Percentiles rank a stretch among this genome's conserved stretches.
These are phyloP conservation scores for Platalea minor DNA, from an alignment of 2,797 vertebrate species.

Conservation along the genomic window DNA sequence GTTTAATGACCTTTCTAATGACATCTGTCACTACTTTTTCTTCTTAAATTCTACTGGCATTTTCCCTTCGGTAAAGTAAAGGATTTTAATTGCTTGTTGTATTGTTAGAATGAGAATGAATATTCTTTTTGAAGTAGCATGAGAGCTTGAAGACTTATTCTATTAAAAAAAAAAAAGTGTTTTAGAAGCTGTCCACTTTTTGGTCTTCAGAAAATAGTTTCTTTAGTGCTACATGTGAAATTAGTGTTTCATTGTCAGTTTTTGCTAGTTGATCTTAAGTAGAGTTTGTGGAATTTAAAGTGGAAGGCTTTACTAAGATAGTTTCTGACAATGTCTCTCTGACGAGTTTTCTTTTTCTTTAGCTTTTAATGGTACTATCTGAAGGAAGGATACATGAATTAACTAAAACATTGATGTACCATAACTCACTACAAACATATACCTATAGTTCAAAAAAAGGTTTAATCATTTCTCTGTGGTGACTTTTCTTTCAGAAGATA, in stretches of 20 bases:
- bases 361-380: neutral
- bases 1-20: constrained; percentile 41
- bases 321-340: neutral
- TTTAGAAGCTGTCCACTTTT: neutral
- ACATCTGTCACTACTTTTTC: constrained; percentile 25
- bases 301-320: neutral
- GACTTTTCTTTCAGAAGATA: neutral
- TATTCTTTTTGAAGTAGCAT: neutral
- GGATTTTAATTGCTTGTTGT: neutral
- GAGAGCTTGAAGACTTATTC: neutral
- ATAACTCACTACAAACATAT: neutral
- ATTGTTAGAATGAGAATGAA: neutral
- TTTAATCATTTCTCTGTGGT: neutral
- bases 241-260: neutral
- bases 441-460: neutral
- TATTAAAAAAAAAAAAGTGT: neutral
- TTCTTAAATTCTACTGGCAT: constrained; percentile 4
- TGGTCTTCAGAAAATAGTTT: neutral
- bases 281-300: neutral
- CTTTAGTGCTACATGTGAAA: neutral
- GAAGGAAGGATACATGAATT: neutral
- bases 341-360: neutral
- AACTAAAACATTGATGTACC: neutral
- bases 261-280: neutral
- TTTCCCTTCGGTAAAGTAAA: constrained; percentile 1